Evolutionary conservation across 1,140 invertebrate genomes (phyloP).

Genomic region (Arctopsyche grandis): DNA sequence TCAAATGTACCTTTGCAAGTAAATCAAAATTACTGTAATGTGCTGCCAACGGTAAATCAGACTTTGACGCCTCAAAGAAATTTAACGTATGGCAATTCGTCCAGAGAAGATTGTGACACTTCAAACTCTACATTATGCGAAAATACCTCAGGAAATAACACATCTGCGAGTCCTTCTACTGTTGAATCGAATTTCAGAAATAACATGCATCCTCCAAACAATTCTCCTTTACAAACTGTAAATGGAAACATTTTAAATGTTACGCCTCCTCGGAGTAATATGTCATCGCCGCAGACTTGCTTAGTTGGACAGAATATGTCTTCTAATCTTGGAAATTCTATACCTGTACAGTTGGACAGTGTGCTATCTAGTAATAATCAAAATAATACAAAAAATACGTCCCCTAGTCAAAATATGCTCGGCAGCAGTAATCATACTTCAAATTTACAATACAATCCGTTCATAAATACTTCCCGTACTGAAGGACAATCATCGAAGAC

Average conservation of each 20-base stretch:
- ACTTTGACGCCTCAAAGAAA: conserved; percentile 23
- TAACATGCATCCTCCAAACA: conserved; percentile 15
- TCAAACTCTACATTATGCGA: conserved; percentile 5
- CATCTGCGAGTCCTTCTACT: background rate
- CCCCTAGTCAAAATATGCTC: conserved; percentile 40
- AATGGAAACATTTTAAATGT: conserved; percentile 27
- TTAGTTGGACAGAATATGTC: background rate
- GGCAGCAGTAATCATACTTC: conserved; percentile 1
- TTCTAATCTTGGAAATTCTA: conserved; percentile 4
- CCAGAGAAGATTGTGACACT: conserved; percentile 31
- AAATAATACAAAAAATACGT: conserved; percentile 32
- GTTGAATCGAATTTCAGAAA: conserved; percentile 17
- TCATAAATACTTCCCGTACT: background rate
- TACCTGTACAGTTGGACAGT: background rate
- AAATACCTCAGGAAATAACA: background rate
- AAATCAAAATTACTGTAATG: conserved; percentile 33
- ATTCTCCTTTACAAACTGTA: conserved; percentile 43
- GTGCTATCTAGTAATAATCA: conserved; percentile 18
- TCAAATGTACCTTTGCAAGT: conserved; percentile 56
- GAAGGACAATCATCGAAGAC: background rate
- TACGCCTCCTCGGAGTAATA: conserved; percentile 48
- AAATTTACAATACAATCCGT: conserved; percentile 9
- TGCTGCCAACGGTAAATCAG: background rate
- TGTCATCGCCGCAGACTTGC: conserved; percentile 47
- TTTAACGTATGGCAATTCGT: conserved; percentile 23